A percentile compares a stretch with the other conserved stretches of the same genome.
These are phyloP conservation scores for Acanthosepion lycidas DNA, from an alignment of 2,888 invertebrate species.

Conservation along the genomic window DNA sequence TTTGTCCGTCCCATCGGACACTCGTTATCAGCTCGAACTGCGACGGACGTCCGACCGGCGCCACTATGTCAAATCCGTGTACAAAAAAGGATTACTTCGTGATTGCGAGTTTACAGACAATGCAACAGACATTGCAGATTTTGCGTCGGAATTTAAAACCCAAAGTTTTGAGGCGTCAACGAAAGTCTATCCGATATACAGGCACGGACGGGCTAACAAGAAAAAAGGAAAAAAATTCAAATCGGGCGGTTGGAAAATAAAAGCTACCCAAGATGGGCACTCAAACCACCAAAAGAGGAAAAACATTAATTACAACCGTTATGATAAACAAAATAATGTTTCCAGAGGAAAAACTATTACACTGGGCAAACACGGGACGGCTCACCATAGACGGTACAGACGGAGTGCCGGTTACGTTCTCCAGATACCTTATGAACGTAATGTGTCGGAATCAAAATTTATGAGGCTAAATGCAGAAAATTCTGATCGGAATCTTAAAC, in stretches of 20 bases:
- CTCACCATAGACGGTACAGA: slow-evolving; percentile 40
- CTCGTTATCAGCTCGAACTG: slow-evolving; percentile 55
- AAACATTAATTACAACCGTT: not conserved
- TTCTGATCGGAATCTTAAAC: not conserved
- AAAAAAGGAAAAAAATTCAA: slow-evolving; percentile 20
- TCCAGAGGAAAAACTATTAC: not conserved
- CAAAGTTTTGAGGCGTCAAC: not conserved
- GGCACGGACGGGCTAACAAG: not conserved
- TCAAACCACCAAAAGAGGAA: not conserved
- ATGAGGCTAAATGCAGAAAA: not conserved
- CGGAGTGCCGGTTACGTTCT: not conserved
- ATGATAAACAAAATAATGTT: not conserved
- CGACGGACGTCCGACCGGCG: slow-evolving; percentile 61
- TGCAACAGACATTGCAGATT: slow-evolving; percentile 55
- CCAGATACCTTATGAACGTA: not conserved
- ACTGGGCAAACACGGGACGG: slow-evolving; percentile 42
- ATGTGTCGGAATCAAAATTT: not conserved
- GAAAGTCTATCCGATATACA: slow-evolving; percentile 46
- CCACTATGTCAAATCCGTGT: slow-evolving; percentile 59
- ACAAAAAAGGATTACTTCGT: slow-evolving; percentile 58
- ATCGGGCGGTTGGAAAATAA: not conserved
- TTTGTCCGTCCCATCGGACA: slow-evolving; percentile 52
- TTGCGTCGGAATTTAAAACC: slow-evolving; percentile 56
- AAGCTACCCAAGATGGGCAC: not conserved
- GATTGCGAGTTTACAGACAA: slow-evolving; percentile 62